Evolutionary conservation across 2,113 vertebrate genomes (phyloP).

Genomic region (Acinonyx jubatus): DNA sequence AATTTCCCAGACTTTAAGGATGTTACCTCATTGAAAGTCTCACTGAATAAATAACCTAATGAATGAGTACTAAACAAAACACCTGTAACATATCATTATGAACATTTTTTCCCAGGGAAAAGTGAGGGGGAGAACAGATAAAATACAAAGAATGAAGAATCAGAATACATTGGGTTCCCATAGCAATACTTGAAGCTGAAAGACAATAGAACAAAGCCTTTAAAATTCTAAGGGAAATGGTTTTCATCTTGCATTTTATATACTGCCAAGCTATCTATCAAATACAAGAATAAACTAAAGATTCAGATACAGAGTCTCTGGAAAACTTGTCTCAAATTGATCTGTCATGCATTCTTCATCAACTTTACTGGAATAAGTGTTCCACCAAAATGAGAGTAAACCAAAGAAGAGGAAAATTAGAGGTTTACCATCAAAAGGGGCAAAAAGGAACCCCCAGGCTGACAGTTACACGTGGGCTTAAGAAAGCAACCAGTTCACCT

Average conservation of each 20-base stretch:
- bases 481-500: not conserved
- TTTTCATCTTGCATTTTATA: not conserved
- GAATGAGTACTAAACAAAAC: not conserved
- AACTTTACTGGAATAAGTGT: not conserved
- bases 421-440: not conserved
- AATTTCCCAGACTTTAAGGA: not conserved
- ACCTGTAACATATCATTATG: not conserved
- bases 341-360: not conserved
- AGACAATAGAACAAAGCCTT: not conserved
- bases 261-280: not conserved
- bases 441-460: not conserved
- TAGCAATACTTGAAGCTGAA: not conserved
- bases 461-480: not conserved
- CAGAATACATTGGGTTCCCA: not conserved
- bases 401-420: not conserved
- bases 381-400: not conserved
- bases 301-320: not conserved
- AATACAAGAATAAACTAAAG: not conserved
- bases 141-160: slow-evolving; percentile 8
- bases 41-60: not conserved
- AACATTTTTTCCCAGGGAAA: not conserved
- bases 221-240: not conserved
- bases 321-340: not conserved
- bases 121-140: not conserved
- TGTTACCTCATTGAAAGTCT: not conserved